phyloP scores from a whole-genome alignment of 2,888 invertebrate species.

The Rhamnusium bicolor region DNA sequence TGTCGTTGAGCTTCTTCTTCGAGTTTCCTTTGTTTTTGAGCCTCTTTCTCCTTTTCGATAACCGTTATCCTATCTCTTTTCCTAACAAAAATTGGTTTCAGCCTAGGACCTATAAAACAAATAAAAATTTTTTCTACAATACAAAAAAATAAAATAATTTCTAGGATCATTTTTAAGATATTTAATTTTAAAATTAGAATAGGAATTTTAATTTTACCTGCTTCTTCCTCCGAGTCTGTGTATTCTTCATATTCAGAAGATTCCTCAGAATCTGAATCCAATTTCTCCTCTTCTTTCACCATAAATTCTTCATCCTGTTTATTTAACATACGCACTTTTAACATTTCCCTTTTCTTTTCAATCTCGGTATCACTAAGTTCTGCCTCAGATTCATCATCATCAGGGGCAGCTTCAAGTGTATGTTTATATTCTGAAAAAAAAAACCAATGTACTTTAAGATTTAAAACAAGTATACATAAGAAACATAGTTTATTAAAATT shows the following conservation, averaged over 20 bases:
- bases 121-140: not conserved
- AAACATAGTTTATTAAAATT: not conserved
- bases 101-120: conserved; percentile 79
- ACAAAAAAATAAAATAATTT: no score
- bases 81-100: conserved; percentile 95
- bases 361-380: conserved; percentile 90
- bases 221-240: conserved; percentile 92
- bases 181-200: no score
- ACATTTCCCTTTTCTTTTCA: conserved; percentile 82
- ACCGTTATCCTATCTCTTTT: conserved; percentile 96
- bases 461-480: not conserved
- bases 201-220: conserved; percentile 70
- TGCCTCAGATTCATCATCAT: conserved; percentile 83
- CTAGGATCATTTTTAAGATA: no score
- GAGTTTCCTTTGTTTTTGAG: conserved; percentile 85
- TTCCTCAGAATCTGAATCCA: conserved; percentile 79
- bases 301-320: conserved; percentile 84
- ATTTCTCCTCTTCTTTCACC: conserved; percentile 84
- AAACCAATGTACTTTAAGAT: not conserved
- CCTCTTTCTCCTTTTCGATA: conserved; percentile 93
- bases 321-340: conserved; percentile 79
- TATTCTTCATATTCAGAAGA: conserved; percentile 90
- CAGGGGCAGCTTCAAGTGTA: conserved; percentile 69
- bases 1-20: conserved; percentile 88
- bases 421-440: conserved; percentile 66